A percentile compares a stretch with the other conserved stretches of the same genome.
Evolutionary conservation across 2,888 invertebrate species (phyloP).

Genomic region (Linnaemya tessellans): DNA sequence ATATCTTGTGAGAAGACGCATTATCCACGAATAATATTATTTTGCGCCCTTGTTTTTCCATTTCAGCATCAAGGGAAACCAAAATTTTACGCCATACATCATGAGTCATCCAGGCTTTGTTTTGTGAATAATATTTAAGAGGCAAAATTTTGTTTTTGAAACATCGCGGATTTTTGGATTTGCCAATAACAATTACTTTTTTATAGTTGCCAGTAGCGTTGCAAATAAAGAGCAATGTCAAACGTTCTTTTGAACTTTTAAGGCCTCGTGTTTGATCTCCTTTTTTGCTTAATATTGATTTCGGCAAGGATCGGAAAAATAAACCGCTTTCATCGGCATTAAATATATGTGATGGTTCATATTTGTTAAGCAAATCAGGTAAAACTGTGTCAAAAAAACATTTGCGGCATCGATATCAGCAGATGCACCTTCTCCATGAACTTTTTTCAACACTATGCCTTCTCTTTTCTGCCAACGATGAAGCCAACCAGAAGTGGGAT

Average conservation of each 20-base stretch:
- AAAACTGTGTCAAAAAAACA: constrained; percentile 47
- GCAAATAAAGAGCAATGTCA: constrained; percentile 69
- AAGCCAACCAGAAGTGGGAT: constrained; percentile 61
- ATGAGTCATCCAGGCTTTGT: constrained; percentile 70
- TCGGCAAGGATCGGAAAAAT: constrained; percentile 64
- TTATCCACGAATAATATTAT: constrained; percentile 71
- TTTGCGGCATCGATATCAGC: constrained; percentile 55
- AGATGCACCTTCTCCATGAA: constrained; percentile 62
- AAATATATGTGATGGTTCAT: constrained; percentile 62
- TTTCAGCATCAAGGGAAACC: constrained; percentile 66
- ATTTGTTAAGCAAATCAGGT: constrained; percentile 29
- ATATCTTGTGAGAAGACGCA: constrained; percentile 66
- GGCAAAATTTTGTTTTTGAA: constrained; percentile 68
- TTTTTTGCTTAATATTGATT: constrained; percentile 57
- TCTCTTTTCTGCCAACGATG: constrained; percentile 62
- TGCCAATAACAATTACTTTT: constrained; percentile 68
- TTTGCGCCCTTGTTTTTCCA: constrained; percentile 65
- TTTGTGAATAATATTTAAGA: constrained; percentile 60
- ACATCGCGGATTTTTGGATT: constrained; percentile 60
- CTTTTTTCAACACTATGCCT: constrained; percentile 62
- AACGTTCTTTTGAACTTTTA: constrained; percentile 58
- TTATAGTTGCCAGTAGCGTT: constrained; percentile 69
- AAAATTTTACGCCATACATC: constrained; percentile 66
- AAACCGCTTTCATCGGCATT: constrained; percentile 68
- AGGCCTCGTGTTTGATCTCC: constrained; percentile 40